Evolutionary conservation across 2,888 invertebrate genomes (phyloP), one percentile per base, ranked within the genome.

Genomic region (Suillia variegata): DNA sequence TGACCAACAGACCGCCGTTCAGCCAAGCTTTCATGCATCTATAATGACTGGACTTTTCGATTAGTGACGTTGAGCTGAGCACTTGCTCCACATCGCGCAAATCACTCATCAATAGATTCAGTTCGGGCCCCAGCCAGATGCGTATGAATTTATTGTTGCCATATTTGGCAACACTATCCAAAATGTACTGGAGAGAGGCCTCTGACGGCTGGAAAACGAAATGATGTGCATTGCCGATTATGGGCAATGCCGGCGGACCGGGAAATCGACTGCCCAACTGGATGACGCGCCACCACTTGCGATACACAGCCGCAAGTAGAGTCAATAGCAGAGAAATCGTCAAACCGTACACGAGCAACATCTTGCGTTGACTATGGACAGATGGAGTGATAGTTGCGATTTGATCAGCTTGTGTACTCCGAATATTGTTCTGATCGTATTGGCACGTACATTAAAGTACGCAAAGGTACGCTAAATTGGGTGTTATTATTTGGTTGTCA

Each of bases 141-240:
- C n/a, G n/a, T n/a, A n/a, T n/a, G n/a, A n/a, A n/a, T n/a, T n/a
- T n/a, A n/a, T n/a, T n/a, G n/a, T n/a, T 62, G 17, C 68, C 65
- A 42, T 63, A 54, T 18, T 38, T 34, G n/a, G n/a, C n/a, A n/a
- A n/a, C n/a, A n/a, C n/a, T n/a, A 0, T 24, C 48, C 5, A 61
- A 61, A 49, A 71, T 42, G 1, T 64, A 54, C 2, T 10, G 31
- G 1, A 74, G 62, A 8, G 59, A 4, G 33, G 54, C 67, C 58
- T 67, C 56, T 1, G 65, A 62, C 4, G 70, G 66, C 1, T 56
- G 26, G 10, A 67, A 22, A 8, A 64, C 64, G 42, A 65, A 12
- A 59, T 82, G 73, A 45, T 67, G 54, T 1, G 80, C 84, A 73
- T 84, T 84, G 5, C 85, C 85, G 15, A 85, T 56, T 1, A 85